These are phyloP conservation scores for Nyctibius bracteatus DNA, from an alignment of 2,113 vertebrate species.

Conservation along the genomic window DNA sequence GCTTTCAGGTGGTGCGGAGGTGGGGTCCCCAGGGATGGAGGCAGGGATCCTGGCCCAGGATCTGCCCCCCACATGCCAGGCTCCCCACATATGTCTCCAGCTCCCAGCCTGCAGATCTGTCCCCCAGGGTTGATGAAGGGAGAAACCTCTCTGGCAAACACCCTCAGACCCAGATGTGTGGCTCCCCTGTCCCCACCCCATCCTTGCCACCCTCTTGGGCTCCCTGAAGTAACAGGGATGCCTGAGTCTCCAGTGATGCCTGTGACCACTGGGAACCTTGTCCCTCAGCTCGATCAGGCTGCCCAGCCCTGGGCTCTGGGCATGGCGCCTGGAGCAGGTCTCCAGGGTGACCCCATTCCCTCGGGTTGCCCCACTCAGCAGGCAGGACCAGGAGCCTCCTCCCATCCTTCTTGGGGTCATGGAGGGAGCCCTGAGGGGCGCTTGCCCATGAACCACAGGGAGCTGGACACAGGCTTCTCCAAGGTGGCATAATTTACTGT, in stretches of 20 bases:
- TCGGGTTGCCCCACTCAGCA: background rate
- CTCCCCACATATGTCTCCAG: background rate
- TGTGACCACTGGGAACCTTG: background rate
- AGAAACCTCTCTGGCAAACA: background rate
- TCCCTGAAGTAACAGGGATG: background rate
- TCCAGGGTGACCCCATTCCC: fast-evolving
- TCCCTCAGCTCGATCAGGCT: background rate
- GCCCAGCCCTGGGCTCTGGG: background rate
- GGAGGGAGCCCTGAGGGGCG: background rate
- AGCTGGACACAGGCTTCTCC: background rate
- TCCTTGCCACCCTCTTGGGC: background rate
- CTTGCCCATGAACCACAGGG: background rate
- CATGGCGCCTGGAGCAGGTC: background rate
- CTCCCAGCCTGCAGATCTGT: background rate
- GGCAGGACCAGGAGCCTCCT: background rate
- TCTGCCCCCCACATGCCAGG: background rate
- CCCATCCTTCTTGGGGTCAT: background rate
- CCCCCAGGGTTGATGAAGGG: fast-evolving
- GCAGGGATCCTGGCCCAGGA: background rate
- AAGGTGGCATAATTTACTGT: constrained; percentile 19
- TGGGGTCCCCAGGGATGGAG: background rate
- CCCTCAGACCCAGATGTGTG: background rate
- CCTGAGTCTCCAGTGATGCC: background rate
- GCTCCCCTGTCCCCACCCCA: background rate
- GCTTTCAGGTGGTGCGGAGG: fast-evolving